Percentiles rank a stretch among this genome's conserved stretches.
phyloP scores from a whole-genome alignment of 1,140 invertebrate genomes.

The Lordiphosa collinella region DNA sequence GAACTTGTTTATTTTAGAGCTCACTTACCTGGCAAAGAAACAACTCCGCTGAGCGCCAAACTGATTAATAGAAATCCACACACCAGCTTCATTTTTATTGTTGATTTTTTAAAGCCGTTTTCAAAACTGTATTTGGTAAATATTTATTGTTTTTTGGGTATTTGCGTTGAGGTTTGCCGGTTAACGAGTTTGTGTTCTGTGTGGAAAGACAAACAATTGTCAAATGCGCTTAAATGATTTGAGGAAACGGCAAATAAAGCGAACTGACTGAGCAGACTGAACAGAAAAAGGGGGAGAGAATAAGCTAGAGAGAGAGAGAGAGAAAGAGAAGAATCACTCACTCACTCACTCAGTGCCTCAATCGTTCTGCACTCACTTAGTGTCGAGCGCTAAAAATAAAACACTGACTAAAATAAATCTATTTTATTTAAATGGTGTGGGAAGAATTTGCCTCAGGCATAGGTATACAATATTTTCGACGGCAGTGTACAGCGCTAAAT shows the following conservation, averaged over 20 bases:
- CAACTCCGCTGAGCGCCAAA: slow-evolving; percentile 49
- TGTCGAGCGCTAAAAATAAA: slow-evolving; percentile 20
- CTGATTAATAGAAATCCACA: slow-evolving; percentile 43
- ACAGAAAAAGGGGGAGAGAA: slow-evolving; percentile 36
- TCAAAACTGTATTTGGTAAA: slow-evolving; percentile 13
- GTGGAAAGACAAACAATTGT: slow-evolving; percentile 65
- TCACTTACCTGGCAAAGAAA: slow-evolving; percentile 66
- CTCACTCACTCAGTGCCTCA: too few relatives aligned
- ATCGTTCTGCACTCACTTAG: neutral
- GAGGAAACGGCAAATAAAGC: slow-evolving; percentile 72
- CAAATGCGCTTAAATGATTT: slow-evolving; percentile 72
- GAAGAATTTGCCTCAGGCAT: neutral
- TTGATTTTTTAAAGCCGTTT: slow-evolving; percentile 29
- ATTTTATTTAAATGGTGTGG: slow-evolving; percentile 31
- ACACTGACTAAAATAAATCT: neutral
- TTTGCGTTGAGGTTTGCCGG: slow-evolving; percentile 18
- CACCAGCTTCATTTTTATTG: slow-evolving; percentile 43
- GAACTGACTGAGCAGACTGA: slow-evolving; percentile 26
- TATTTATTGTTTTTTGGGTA: slow-evolving; percentile 17
- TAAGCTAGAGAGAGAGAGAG: slow-evolving; percentile 8
- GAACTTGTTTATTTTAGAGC: slow-evolving; percentile 2
- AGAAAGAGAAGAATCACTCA: slow-evolving; percentile 14
- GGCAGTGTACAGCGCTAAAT: slow-evolving; percentile 20
- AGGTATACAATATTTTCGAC: slow-evolving; percentile 9
- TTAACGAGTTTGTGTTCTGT: slow-evolving; percentile 55